These are phyloP conservation scores for Dicranocentrus wangi DNA, from an alignment of 2,888 invertebrate genomes.

Conservation along the genomic window DNA sequence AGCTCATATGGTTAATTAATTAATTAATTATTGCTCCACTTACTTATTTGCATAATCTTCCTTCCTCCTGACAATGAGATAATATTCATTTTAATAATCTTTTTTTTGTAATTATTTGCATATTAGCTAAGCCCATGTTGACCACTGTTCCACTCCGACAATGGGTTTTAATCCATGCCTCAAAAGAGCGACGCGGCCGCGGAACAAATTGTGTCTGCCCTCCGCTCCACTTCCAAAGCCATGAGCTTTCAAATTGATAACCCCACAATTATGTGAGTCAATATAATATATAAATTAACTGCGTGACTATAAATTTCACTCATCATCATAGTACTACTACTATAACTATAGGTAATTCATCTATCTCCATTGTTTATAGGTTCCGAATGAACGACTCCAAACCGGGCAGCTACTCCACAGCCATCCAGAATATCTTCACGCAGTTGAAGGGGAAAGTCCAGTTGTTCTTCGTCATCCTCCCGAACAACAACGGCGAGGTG, in stretches of 20 bases:
- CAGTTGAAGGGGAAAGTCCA: slow-evolving; percentile 10
- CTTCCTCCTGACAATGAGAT: too few species aligned
- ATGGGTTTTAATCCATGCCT: slow-evolving; percentile 7
- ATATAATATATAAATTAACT: too few species aligned
- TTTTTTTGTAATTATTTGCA: background rate
- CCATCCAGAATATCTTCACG: background rate
- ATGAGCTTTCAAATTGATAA: slow-evolving; percentile 21
- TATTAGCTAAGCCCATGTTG: slow-evolving; percentile 31
- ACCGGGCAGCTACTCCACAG: background rate
- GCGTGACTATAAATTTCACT: background rate
- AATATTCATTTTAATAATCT: background rate
- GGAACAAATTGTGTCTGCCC: background rate
- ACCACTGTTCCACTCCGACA: background rate
- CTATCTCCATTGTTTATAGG: background rate
- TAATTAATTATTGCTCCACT: background rate
- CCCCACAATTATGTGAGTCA: slow-evolving; percentile 15
- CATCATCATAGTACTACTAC: background rate
- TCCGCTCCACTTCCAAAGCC: background rate
- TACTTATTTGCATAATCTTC: too few species aligned
- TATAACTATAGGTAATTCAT: too few species aligned
- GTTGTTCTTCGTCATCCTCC: slow-evolving; percentile 25
- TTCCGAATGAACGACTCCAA: background rate
- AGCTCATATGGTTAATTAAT: background rate
- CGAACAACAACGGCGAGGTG: slow-evolving; percentile 17
- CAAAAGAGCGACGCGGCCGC: background rate